phyloP scores from a whole-genome alignment of 2,888 invertebrate species.

The Pseudeuparius sepicola region DNA sequence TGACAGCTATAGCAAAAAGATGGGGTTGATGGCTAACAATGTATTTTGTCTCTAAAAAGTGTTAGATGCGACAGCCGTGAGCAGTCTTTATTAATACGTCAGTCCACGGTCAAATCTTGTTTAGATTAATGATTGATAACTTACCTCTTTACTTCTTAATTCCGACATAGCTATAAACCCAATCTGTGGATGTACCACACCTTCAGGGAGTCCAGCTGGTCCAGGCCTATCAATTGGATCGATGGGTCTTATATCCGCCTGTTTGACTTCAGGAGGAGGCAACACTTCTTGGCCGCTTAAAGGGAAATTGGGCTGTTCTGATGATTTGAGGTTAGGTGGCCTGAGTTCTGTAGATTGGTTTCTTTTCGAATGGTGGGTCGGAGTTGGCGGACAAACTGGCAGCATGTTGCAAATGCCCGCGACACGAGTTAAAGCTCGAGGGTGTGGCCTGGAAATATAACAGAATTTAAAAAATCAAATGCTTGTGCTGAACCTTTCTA shows the following conservation, averaged over 20 bases:
- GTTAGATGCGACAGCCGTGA: no score
- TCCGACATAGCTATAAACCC: slow-evolving; percentile 50
- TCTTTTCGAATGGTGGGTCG: slow-evolving; percentile 72
- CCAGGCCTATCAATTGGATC: slow-evolving; percentile 31
- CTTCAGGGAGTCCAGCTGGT: no score
- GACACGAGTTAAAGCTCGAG: slow-evolving; percentile 51
- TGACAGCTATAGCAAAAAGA: no score
- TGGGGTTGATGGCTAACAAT: no score
- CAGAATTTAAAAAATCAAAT: slow-evolving; percentile 2
- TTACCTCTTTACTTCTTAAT: slow-evolving; percentile 44
- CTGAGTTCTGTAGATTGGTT: slow-evolving; percentile 41
- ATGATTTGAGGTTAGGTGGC: slow-evolving; percentile 44
- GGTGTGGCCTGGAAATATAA: slow-evolving; percentile 45
- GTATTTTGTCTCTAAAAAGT: no score
- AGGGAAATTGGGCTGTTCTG: slow-evolving; percentile 22
- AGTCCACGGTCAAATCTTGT: no score
- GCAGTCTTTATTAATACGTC: no score
- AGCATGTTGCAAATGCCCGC: slow-evolving; percentile 34
- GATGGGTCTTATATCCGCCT: slow-evolving; percentile 37
- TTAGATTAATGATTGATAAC: no score
- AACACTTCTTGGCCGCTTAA: slow-evolving; percentile 33
- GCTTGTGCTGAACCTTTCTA: neutral
- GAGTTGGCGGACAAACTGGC: slow-evolving; percentile 76
- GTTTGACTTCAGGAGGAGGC: slow-evolving; percentile 36
- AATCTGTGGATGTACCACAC: slow-evolving; percentile 29